Evolutionary conservation across 2,797 vertebrate species (phyloP), one percentile per base, ranked within the genome.

Genomic region (Momotus momota): DNA sequence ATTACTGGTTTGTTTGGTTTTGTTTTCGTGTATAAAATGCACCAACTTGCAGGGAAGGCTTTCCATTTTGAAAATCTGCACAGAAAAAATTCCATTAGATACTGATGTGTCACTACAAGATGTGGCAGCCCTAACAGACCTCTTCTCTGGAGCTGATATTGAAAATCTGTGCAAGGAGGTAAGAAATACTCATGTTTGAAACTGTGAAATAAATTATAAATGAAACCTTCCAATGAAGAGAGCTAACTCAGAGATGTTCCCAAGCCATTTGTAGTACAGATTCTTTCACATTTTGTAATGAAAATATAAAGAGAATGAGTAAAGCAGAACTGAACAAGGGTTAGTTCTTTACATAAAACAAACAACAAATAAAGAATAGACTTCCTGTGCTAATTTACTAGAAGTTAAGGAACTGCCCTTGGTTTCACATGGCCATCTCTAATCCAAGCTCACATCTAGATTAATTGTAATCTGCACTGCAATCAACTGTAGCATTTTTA

Each of bases 111-210:
- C 96, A 71, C 94, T 99, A 90, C 96, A 98, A 94, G 98, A 98
- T 45, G 85, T 99, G 55, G 99, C 98, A 21, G 74, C 80, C 20
- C 94, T 97, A 70, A 99, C 99, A 0, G 61, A 98, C 19, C 95
- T 98, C 58, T 99, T 98, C 97, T 99, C 99, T 91, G 99, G 99
- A 96, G 99, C 99, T 16, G 99, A 99, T 92, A 97, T 99, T 95
- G 98, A 98, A 96, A 99, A 99, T 96, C 98, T 99, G 12, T 99
- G 99, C 91, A 99, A 98, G 98, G 99, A 99, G 98, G 99, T 99
- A 97, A 95, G 96, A 78, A 90, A 88, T 89, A 72, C 6, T 75
- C 7, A 22, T n/a, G 22, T 15, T 48, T 81, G 35, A 40, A 41
- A 55, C 35, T 61, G 23, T 84, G 79, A 70, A 61, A 79, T 65